Evolutionary conservation across 64 coral and sea anemone species (phyloP), one percentile per base, ranked within the genome.

Genomic region (Platygyra sinensis): DNA sequence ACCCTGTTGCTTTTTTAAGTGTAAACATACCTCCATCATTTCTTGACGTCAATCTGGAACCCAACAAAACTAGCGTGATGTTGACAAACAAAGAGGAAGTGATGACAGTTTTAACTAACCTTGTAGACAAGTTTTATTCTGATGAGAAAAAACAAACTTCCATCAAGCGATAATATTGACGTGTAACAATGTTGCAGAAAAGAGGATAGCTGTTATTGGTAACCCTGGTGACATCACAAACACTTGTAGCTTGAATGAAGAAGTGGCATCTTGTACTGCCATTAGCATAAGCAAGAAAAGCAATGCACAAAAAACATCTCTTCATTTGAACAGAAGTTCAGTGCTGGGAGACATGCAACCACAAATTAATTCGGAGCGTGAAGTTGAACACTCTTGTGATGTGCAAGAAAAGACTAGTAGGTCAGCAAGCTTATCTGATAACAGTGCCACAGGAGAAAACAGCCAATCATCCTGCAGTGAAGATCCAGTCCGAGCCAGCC

Each of bases 21-120:
- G 76, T 97, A 19, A 88, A 82, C 18, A 38, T 97, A 28, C 92
- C 95, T 73, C 92, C 92, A n/a, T 30, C 94, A 72, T 78, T 77
- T 30, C 36, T 99, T 76, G 97, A 99, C 64, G 94, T 93, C 8
- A 99, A 99, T 86, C 69, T 99, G 19, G 97, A 99, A 67, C 97
- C 97, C 32, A 99, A 99, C 84, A 99, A 99, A 89, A 88, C 94
- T 38, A 91, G 84, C 55, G 97, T 99, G 25, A 64, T 99, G 50
- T 80, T 99, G 38, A 99, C 84, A 87, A 91, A 99, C 22, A 95
- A 91, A 75, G 97, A 97, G 28, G 71, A 81, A 91, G 72, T 97
- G 6, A n/a, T 94, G 60, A 89, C 52, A 57, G 36, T 86, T 4
- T 38, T 97, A 6, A 97, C 42, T 52, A 63, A 87, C 19, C 50